Evolutionary conservation across 2,797 vertebrate species (phyloP).

Genomic region (Sebastes itinus): DNA sequence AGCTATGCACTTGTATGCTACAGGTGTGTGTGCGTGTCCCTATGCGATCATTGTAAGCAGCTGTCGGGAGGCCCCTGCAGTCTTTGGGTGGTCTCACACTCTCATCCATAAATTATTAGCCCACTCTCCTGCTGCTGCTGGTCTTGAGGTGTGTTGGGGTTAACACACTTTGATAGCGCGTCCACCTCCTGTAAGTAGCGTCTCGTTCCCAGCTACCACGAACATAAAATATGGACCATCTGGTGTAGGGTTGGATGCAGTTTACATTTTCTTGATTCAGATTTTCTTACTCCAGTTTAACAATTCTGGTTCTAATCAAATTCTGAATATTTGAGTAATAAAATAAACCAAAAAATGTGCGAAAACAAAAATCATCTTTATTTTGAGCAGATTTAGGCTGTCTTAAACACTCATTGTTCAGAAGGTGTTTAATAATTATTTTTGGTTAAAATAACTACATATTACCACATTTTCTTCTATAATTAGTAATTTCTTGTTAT

Average conservation of each 20-base stretch:
- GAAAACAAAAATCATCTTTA: neutral
- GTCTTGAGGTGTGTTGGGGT: slow-evolving; percentile 46
- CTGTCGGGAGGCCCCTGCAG: slow-evolving; percentile 51
- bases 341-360: neutral
- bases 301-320: neutral
- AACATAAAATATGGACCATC: slow-evolving; percentile 2
- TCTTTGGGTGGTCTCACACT: slow-evolving; percentile 75
- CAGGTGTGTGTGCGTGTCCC: slow-evolving; percentile 25
- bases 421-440: neutral
- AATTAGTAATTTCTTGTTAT: too few species aligned
- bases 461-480: too few species aligned
- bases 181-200: slow-evolving; percentile 1
- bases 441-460: neutral
- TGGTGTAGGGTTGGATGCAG: neutral
- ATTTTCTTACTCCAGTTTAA: neutral
- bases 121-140: slow-evolving; percentile 44
- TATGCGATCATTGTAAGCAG: slow-evolving; percentile 54
- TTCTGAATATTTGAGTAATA: neutral
- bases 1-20: slow-evolving; percentile 30
- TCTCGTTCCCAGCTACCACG: neutral
- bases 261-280: neutral
- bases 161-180: slow-evolving; percentile 32
- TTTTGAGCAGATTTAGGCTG: neutral
- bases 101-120: slow-evolving; percentile 65
- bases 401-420: neutral